phyloP scores from a whole-genome alignment of 2,113 vertebrate genomes.

The Plecotus auritus region DNA sequence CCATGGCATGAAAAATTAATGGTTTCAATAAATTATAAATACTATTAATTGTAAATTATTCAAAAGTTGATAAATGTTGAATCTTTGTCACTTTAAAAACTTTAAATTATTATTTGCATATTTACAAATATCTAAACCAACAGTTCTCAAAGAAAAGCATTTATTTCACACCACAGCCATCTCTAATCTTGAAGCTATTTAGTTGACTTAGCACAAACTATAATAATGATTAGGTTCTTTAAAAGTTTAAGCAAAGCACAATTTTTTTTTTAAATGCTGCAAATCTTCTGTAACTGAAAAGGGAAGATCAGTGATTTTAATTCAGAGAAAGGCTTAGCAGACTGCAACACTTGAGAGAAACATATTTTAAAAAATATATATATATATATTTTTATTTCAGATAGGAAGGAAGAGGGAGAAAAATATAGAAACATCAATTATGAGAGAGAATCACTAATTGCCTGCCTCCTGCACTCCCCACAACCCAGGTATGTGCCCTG shows the following conservation, averaged over 20 bases:
- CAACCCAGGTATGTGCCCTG: no score
- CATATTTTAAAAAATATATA: not conserved
- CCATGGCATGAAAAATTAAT: not conserved
- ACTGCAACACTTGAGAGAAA: not conserved
- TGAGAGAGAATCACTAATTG: no score
- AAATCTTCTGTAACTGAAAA: not conserved
- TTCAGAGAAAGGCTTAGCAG: not conserved
- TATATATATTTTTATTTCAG: not conserved
- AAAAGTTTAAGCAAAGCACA: not conserved
- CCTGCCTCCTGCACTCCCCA: no score
- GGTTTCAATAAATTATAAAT: not conserved
- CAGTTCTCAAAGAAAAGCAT: not conserved
- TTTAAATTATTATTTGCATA: not conserved
- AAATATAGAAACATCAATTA: no score
- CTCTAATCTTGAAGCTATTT: not conserved
- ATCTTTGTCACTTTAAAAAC: not conserved
- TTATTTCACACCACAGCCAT: not conserved
- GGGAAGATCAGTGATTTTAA: not conserved
- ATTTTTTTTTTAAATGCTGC: not conserved
- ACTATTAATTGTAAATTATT: not conserved
- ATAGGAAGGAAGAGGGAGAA: no score
- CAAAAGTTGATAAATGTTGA: not conserved
- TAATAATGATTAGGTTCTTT: not conserved
- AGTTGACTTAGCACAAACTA: not conserved
- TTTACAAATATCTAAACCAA: not conserved